Evolutionary conservation across 2,888 invertebrate species (phyloP).

Genomic region (Cheilosia impressa): DNA sequence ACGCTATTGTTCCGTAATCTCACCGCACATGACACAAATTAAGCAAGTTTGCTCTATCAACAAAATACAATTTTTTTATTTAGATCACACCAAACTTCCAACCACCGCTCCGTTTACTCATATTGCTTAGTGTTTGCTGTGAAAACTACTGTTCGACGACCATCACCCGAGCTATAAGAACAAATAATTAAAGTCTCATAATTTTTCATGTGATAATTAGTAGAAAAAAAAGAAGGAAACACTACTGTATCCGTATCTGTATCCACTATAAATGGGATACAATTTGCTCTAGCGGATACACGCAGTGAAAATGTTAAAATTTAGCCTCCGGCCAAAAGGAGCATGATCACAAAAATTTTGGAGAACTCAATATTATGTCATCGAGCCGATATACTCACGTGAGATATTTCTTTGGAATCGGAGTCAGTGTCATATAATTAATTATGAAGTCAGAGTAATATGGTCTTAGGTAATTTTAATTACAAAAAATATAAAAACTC

Average conservation of each 20-base stretch:
- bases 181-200: conserved; percentile 31
- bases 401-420: conserved; percentile 26
- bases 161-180: not conserved
- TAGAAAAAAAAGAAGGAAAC: conserved; percentile 23
- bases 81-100: too few species aligned
- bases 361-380: conserved; percentile 30
- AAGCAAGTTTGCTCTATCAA: too few species aligned
- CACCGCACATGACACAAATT: too few species aligned
- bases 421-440: conserved; percentile 13
- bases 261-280: not conserved
- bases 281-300: too few species aligned
- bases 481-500: too few species aligned
- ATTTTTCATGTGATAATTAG: conserved; percentile 38
- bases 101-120: too few species aligned
- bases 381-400: conserved; percentile 31
- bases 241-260: not conserved
- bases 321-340: too few species aligned
- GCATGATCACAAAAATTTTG: conserved; percentile 1
- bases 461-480: not conserved
- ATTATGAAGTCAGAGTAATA: not conserved
- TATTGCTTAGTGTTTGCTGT: too few species aligned
- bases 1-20: too few species aligned
- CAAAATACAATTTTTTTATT: too few species aligned
- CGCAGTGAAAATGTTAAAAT: too few species aligned
- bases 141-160: conserved; percentile 1